Percentiles rank a stretch among this genome's conserved stretches.
phyloP scores from a whole-genome alignment of 2,113 vertebrate species.

The Cebidichthys violaceus region DNA sequence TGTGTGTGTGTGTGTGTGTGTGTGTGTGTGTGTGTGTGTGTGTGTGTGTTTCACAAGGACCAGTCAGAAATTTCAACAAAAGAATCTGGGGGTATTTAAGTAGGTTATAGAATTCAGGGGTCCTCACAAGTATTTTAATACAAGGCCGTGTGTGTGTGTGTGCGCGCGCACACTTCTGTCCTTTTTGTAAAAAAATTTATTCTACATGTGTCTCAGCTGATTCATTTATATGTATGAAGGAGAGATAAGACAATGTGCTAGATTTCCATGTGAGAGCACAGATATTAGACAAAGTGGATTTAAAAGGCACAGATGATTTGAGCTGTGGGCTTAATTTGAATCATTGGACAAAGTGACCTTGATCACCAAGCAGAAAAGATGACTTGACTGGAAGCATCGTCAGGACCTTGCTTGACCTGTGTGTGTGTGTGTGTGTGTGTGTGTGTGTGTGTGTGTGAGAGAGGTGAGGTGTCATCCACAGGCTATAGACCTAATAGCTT shows the following conservation, averaged over 20 bases:
- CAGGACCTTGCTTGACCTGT: slow-evolving; percentile 42
- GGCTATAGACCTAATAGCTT: slow-evolving; percentile 28
- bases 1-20: slow-evolving; percentile 15
- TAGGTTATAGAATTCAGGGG: slow-evolving; percentile 7
- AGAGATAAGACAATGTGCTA: slow-evolving; percentile 40
- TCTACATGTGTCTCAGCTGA: slow-evolving; percentile 52
- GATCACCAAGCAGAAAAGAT: slow-evolving; percentile 54
- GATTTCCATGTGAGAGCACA: slow-evolving; percentile 68
- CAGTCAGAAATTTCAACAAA: slow-evolving; percentile 1
- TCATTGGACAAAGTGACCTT: slow-evolving; percentile 65
- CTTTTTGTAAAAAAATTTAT: slow-evolving; percentile 54
- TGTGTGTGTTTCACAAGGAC: slow-evolving; percentile 14
- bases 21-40: slow-evolving; percentile 20
- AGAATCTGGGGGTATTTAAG: background rate
- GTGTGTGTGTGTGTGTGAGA: slow-evolving; percentile 1
- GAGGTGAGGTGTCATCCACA: background rate
- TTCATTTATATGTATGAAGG: slow-evolving; percentile 71
- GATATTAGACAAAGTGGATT: slow-evolving; percentile 70
- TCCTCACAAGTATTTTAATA: slow-evolving; percentile 27
- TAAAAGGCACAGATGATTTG: slow-evolving; percentile 67
- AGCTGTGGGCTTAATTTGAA: slow-evolving; percentile 63
- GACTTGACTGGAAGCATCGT: slow-evolving; percentile 38
- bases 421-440: slow-evolving; percentile 6
- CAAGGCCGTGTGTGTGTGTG: background rate
- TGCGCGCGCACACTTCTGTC: slow-evolving; percentile 22